Conservation (phyloP, 2,113 vertebrate species). For the Menura novaehollandiae region DNA sequence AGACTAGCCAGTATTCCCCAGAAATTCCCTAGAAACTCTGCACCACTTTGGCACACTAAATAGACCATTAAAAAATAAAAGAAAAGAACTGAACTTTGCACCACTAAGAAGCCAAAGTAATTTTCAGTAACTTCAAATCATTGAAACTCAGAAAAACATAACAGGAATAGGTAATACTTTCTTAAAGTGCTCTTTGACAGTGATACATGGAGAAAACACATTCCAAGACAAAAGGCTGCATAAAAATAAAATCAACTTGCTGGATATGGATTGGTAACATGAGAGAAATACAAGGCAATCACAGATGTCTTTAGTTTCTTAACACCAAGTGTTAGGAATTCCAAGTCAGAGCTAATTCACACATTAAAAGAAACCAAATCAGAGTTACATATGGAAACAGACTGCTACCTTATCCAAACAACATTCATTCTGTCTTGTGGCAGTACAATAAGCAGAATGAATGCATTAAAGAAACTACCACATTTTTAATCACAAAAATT, state of each 20-base stretch:
- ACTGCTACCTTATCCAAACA: neutral
- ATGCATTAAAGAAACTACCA: neutral
- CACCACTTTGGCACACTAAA: neutral
- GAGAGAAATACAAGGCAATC: neutral
- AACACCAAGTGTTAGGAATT: neutral
- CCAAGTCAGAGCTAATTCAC: neutral
- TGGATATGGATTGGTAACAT: neutral
- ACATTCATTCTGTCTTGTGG: neutral
- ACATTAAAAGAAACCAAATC: neutral
- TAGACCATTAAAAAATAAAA: neutral
- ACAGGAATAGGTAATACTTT: neutral
- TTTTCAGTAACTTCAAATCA: neutral
- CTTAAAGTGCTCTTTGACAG: neutral
- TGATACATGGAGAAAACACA: neutral
- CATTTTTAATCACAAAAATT: neutral
- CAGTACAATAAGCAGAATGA: neutral
- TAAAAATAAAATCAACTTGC: neutral
- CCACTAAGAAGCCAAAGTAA: neutral
- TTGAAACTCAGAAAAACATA: neutral
- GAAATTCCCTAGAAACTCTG: neutral
- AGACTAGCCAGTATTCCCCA: neutral
- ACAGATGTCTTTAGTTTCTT: neutral
- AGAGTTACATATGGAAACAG: neutral
- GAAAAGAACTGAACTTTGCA: neutral
- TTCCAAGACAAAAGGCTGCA: neutral